These are phyloP conservation scores for Drosophila nasuta DNA, from an alignment of 1,140 invertebrate genomes.

Conservation along the genomic window DNA sequence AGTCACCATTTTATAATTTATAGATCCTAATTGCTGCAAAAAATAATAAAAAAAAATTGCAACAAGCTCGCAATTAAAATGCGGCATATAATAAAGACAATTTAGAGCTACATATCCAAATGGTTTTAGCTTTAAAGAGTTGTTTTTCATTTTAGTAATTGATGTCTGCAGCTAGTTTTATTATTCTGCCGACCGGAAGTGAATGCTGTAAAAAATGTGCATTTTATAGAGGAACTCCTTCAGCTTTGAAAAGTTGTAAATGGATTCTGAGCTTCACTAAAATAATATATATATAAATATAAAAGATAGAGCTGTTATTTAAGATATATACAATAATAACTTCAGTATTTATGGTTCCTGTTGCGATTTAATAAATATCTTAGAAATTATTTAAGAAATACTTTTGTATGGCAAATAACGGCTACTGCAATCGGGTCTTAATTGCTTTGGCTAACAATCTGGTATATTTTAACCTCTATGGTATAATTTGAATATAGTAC, in stretches of 20 bases:
- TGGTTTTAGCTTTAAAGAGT: background rate
- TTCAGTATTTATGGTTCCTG: no score
- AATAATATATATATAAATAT: no score
- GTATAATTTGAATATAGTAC: no score
- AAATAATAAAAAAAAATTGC: conserved; percentile 1
- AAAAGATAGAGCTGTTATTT: no score
- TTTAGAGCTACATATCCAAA: background rate
- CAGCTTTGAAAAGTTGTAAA: background rate
- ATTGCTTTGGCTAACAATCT: no score
- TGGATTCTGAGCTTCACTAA: no score
- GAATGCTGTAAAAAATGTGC: background rate
- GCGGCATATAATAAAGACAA: background rate
- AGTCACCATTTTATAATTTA: conserved; percentile 13
- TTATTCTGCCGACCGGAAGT: background rate
- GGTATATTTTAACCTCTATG: no score
- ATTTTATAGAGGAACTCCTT: background rate
- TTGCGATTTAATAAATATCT: no score
- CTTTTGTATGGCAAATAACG: no score
- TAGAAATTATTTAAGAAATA: no score
- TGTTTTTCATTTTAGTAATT: conserved; percentile 1
- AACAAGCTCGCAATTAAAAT: conserved; percentile 5
- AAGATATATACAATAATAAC: no score
- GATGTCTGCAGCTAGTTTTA: background rate
- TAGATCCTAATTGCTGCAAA: conserved; percentile 22
- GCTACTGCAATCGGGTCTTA: no score